A percentile compares a stretch with the other conserved stretches of the same genome.
Evolutionary conservation across 2,113 vertebrate genomes (phyloP).

Genomic region (Ramphastos sulfuratus): DNA sequence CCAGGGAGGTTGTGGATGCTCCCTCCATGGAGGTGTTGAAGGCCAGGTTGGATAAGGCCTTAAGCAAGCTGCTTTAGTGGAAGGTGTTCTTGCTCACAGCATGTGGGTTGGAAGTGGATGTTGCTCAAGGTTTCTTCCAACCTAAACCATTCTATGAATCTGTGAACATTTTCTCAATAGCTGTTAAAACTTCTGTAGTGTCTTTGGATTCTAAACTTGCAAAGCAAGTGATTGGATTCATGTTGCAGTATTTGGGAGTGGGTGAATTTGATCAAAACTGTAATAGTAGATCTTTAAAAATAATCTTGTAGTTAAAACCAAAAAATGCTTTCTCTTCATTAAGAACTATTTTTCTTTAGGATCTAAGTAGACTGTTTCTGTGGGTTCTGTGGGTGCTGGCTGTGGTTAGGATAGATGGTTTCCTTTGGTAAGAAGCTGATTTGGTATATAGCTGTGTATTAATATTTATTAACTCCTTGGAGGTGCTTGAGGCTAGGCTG

Average conservation of each 20-base stretch:
- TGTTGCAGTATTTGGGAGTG: neutral
- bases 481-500: no score
- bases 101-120: no score
- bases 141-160: no score
- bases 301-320: neutral
- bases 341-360: neutral
- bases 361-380: neutral
- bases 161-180: neutral
- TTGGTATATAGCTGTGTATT: neutral
- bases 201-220: neutral
- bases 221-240: slow-evolving; percentile 10
- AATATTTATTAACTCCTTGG: no score
- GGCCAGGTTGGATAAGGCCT: no score
- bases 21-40: no score
- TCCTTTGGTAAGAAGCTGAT: neutral
- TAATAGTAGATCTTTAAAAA: neutral
- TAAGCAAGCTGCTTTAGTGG: no score
- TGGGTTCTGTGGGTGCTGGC: neutral
- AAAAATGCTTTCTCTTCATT: neutral
- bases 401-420: neutral
- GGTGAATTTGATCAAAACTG: neutral
- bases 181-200: slow-evolving; percentile 31
- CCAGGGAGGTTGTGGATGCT: no score
- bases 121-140: no score
- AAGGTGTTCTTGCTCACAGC: no score